A percentile compares a stretch with the other conserved stretches of the same genome.
Conservation (phyloP, 1,140 invertebrate genomes). For the Drosophila sulfurigaster region DNA sequence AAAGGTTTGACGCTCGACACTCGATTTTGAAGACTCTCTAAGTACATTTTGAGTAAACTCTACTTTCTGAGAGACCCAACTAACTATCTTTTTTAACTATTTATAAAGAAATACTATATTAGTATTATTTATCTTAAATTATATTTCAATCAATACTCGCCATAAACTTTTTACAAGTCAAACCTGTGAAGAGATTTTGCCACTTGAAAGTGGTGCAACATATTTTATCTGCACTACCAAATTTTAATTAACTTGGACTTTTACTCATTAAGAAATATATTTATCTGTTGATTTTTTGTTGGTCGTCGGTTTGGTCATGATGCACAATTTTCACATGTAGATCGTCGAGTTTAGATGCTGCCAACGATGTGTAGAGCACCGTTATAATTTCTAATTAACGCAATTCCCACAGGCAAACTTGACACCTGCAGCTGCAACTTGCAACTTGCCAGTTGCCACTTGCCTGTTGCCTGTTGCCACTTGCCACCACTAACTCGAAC, state of each 20-base stretch:
- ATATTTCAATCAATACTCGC: too few species aligned
- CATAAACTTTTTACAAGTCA: too few species aligned
- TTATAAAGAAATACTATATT: too few species aligned
- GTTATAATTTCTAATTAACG: constrained; percentile 65
- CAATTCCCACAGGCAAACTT: constrained; percentile 52
- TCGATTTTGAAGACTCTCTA: too few species aligned
- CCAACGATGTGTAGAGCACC: constrained; percentile 43
- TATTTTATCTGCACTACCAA: neutral
- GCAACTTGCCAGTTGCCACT: constrained; percentile 1
- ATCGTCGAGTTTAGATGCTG: constrained; percentile 37
- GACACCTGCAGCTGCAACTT: constrained; percentile 43
- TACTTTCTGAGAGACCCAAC: too few species aligned
- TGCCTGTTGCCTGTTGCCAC: neutral
- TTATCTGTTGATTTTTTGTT: constrained; percentile 1
- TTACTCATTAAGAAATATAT: neutral
- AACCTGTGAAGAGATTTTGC: neutral
- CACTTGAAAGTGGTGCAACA: neutral
- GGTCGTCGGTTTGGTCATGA: neutral
- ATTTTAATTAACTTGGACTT: neutral
- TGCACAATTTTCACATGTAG: constrained; percentile 8
- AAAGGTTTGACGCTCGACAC: too few species aligned
- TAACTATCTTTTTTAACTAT: too few species aligned
- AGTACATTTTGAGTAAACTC: too few species aligned
- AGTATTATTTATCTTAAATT: too few species aligned
- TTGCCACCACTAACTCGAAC: neutral